phyloP scores from a whole-genome alignment of 1,140 invertebrate species.

The Pogonus chalceus region DNA sequence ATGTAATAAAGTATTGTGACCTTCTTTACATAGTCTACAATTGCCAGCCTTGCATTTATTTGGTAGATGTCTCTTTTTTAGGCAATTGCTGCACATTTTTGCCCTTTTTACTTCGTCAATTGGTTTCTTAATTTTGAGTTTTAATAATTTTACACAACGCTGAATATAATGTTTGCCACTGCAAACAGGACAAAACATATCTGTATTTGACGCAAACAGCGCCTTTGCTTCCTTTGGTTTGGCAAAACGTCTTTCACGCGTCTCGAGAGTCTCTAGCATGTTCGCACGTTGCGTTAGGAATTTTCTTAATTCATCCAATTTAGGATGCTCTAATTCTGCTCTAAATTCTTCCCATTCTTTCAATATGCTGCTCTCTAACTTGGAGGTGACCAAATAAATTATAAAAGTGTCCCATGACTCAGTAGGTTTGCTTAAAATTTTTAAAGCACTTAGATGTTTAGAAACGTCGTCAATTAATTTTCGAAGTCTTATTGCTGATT shows the following conservation, averaged over 20 bases:
- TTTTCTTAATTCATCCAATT: not conserved
- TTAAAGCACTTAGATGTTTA: not conserved
- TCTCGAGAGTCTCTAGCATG: not conserved
- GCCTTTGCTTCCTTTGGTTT: not conserved
- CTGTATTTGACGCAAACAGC: not conserved
- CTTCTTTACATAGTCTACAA: not conserved
- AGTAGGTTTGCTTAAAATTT: not conserved
- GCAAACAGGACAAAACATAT: not conserved
- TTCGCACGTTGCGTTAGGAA: not conserved
- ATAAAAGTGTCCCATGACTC: not conserved
- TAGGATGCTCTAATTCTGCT: not conserved
- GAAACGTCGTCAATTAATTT: not conserved
- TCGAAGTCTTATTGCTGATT: not conserved
- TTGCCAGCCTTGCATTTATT: not conserved
- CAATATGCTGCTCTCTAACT: not conserved
- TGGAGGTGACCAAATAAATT: not conserved
- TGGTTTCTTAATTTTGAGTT: not conserved
- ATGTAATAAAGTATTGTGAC: not conserved
- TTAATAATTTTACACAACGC: not conserved
- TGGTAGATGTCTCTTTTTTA: not conserved
- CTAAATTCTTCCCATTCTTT: not conserved
- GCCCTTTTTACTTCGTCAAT: not conserved
- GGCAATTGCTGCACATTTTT: not conserved
- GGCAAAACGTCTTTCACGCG: not conserved
- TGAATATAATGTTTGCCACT: not conserved